A percentile compares a stretch with the other conserved stretches of the same genome.
These are phyloP conservation scores for Cheilosia scutellata DNA, from an alignment of 2,888 invertebrate genomes.

Conservation along the genomic window DNA sequence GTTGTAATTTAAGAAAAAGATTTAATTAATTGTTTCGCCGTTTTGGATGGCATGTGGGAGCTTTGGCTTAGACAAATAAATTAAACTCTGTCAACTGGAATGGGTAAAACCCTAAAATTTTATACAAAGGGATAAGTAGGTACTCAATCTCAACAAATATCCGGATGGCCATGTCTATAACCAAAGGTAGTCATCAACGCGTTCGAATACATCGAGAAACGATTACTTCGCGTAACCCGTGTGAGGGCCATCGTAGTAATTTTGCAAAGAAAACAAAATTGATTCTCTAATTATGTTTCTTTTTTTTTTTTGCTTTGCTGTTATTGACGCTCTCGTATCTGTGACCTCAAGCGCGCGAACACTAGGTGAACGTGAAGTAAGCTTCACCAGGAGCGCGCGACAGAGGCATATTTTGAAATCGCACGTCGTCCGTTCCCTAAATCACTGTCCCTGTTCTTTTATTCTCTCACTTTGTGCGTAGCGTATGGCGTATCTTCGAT, in stretches of 20 bases:
- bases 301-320: conserved; percentile 18
- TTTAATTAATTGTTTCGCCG: too few species aligned
- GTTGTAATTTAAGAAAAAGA: too few species aligned
- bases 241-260: conserved; percentile 46
- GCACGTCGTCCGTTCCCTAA: conserved; percentile 6
- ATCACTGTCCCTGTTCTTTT: neutral
- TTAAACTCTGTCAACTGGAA: neutral
- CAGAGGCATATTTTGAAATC: conserved; percentile 55
- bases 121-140: neutral
- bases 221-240: conserved; percentile 29
- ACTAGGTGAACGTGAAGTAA: conserved; percentile 47
- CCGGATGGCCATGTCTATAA: neutral
- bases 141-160: neutral
- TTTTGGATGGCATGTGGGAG: too few species aligned
- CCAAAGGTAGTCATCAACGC: neutral
- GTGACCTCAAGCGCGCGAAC: conserved; percentile 35
- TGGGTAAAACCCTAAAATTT: neutral
- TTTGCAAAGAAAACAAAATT: conserved; percentile 37
- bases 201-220: neutral
- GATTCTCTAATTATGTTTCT: conserved; percentile 50
- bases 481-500: conserved; percentile 22
- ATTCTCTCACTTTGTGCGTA: conserved; percentile 4
- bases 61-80: neutral
- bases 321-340: neutral
- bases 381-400: conserved; percentile 39